Evolutionary conservation across 2,113 vertebrate genomes (phyloP).

Genomic region (Butastur rufipennis): DNA sequence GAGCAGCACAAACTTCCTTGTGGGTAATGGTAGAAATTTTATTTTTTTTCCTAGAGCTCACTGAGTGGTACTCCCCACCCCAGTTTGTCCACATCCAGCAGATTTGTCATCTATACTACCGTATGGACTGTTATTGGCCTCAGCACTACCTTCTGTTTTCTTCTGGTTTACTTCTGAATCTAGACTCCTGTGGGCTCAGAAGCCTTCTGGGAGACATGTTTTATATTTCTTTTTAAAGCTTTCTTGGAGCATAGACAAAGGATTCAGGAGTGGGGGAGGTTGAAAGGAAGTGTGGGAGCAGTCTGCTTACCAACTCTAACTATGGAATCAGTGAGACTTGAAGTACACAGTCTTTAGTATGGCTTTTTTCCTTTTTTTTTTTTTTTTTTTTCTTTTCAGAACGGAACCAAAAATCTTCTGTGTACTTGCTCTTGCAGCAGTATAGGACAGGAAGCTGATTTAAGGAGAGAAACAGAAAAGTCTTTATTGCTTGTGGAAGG

Average conservation of each 20-base stretch:
- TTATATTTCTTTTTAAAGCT: neutral
- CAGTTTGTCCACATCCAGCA: neutral
- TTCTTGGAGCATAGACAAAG: neutral
- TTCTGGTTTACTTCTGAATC: neutral
- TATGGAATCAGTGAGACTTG: neutral
- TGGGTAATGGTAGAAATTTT: neutral
- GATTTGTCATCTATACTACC: neutral
- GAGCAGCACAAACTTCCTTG: neutral
- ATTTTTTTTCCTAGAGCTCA: neutral
- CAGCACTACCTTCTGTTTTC: neutral
- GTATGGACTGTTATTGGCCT: neutral
- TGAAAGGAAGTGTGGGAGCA: neutral
- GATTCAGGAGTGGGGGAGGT: neutral
- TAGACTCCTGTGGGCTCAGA: neutral
- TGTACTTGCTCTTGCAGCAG: neutral
- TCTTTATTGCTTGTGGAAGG: neutral
- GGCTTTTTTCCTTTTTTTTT: neutral
- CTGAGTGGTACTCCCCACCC: neutral
- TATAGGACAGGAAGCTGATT: neutral
- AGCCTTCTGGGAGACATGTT: neutral
- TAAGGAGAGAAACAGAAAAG: neutral
- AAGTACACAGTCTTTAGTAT: neutral
- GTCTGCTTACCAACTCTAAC: neutral
- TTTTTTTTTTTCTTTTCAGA: neutral
- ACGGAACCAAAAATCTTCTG: neutral